Evolutionary conservation across 2,797 vertebrate species (phyloP), one percentile per base, ranked within the genome.

Genomic region (Sardinella longiceps): DNA sequence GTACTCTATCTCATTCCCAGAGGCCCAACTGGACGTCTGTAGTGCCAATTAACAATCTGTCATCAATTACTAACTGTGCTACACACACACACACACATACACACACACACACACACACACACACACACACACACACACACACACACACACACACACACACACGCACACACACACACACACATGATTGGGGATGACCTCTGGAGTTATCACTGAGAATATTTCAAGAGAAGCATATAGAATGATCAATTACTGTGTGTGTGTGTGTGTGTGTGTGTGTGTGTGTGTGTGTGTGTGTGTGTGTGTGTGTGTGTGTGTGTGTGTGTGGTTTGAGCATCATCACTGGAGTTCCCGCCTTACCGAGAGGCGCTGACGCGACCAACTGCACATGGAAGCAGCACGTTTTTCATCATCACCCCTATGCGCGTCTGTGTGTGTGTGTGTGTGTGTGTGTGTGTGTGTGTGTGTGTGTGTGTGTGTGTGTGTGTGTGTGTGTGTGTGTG

Each of bases 41-140:
- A 63, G 60, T 63, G 60, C 60, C 60, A 63, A 63, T 63, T 63
- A 63, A 28, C 58, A 63, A 63, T 63, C 58, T 63, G 58, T 63
- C n/a, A 63, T 63, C 58, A 63, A 63, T 25, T 30, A 25, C 28
- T 25, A 28, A 63, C n/a, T 28, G 25, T 25, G 14, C 60, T 10
- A 63, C 60, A 30, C 60, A 63, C 60, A 63, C 60, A 30, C 56
- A 60, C 56, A 25, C n/a, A 23, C 56, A 60, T 9, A 23, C 56
- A 60, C 56, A 60, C 56, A 60, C 56, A 60, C 56, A 60, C 56
- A 60, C 15, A 60, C 56, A 60, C 56, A 60, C 56, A n/a, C 56
- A n/a, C 56, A 60, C 20, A 60, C 56, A 60, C 56, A 60, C 56
- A 60, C 11, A 50, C 3, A 15, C 14, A 50, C 14, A 50, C 48